A percentile compares a stretch with the other conserved stretches of the same genome.
These are phyloP conservation scores for Cynocephalus volans DNA, from an alignment of 2,113 vertebrate genomes.

Conservation along the genomic window DNA sequence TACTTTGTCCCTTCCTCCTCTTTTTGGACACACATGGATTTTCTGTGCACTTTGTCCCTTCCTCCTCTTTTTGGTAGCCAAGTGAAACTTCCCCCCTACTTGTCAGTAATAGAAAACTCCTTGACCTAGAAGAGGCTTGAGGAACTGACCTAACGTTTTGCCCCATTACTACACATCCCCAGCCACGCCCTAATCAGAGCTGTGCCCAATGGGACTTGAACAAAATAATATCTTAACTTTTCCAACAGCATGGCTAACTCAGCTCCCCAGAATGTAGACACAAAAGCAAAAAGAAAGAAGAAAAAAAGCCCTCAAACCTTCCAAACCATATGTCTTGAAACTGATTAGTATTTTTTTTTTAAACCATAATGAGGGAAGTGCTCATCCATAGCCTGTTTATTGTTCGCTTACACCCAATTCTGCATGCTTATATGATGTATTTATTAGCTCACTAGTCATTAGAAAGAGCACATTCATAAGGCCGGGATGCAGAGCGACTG, in stretches of 20 bases:
- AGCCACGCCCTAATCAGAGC: background rate
- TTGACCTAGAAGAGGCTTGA: background rate
- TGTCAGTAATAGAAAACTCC: background rate
- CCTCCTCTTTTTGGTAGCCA: background rate
- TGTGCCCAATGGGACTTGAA: background rate
- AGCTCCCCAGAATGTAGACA: background rate
- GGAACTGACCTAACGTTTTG: background rate
- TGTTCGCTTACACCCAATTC: background rate
- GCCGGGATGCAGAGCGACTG: background rate
- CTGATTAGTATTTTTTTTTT: background rate
- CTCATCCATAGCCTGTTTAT: background rate
- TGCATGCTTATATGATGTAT: background rate
- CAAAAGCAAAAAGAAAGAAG: background rate
- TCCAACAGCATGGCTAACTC: background rate
- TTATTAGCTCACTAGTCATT: background rate
- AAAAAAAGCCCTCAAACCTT: background rate
- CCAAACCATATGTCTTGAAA: background rate
- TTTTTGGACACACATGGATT: background rate
- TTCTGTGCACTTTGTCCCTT: background rate
- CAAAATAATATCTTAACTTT: background rate
- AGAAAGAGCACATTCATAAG: background rate
- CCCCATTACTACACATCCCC: background rate
- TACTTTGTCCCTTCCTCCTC: background rate
- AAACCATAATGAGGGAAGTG: background rate
- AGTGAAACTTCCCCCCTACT: background rate